Base-by-base conservation (phyloP, 2,113 vertebrate species). In the Leptosomus discolor region DNA sequence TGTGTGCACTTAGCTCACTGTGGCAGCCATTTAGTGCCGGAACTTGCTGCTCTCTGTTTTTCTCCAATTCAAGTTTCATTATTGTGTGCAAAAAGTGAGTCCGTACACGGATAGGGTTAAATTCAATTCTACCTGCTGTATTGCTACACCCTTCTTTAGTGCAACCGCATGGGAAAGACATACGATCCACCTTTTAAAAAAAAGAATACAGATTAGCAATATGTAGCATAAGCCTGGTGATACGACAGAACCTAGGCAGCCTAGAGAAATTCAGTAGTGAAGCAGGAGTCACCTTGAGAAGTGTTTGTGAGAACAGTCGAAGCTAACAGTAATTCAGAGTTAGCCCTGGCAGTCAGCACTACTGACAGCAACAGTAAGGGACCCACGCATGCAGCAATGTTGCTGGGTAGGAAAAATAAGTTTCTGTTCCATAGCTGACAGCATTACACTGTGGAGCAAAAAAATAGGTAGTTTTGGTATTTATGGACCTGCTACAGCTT, bases 71-170 rank as follows among this genome's bases (percentile, higher is more conserved):
- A 45, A 99, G 99, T 98, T 99, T 99, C 99, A 99, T 99, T 95
- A 99, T 99, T 46, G 99, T 99, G 98, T 99, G 99, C 98, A 99
- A 98, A 98, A 99, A 99, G 97, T 99, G 99, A 97, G 99, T 99
- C 97, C 99, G 99, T 88, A 99, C 99, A n/a, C 99, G 99, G 96
- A 99, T 99, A 67, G 99, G 99, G 96, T 99, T 99, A 96, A 99
- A 99, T 97, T 99, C 99, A 81, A 99, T 99, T 97, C 99, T 98
- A 84, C 99, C 99, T 27, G 99, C 99, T 41, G 99, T 98, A 97
- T 99, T 99, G 97, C 99, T 99, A 98, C 99, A 99, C 94, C 99
- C 99, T 97, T 99, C 99, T 97, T 99, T 99, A 93, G 99, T 99
- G 98, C 99, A 99, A 97, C 99, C 99, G 20, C 99, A 99, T 1